These are phyloP conservation scores for Sphaerophoria taeniata DNA, from an alignment of 2,888 invertebrate species.

Conservation along the genomic window DNA sequence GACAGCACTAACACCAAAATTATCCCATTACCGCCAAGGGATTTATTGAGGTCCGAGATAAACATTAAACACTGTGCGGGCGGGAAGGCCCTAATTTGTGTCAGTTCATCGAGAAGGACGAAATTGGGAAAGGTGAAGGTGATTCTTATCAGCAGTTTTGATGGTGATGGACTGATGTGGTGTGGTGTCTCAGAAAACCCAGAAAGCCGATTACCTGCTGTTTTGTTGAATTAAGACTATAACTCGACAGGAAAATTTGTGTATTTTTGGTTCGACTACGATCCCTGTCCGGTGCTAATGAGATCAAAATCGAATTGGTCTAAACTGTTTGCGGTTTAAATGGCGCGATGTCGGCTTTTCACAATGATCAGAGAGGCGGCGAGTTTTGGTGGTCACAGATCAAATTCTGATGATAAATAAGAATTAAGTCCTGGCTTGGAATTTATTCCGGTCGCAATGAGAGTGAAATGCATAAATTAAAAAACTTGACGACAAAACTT, in stretches of 20 bases:
- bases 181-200: constrained; percentile 25
- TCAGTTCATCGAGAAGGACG: background rate
- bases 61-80: constrained; percentile 66
- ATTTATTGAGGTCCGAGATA: constrained; percentile 73
- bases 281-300: constrained; percentile 65
- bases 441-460: constrained; percentile 64
- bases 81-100: constrained; percentile 69
- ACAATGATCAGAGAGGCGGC: constrained; percentile 12
- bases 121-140: background rate
- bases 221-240: constrained; percentile 64
- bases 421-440: constrained; percentile 68
- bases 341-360: constrained; percentile 48
- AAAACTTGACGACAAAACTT: constrained; percentile 65
- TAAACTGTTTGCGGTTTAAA: constrained; percentile 44
- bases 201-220: constrained; percentile 63
- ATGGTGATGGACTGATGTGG: background rate
- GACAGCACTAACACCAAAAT: constrained; percentile 63
- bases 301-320: constrained; percentile 63
- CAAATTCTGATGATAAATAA: constrained; percentile 73
- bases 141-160: constrained; percentile 64
- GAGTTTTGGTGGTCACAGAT: constrained; percentile 64
- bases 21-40: constrained; percentile 65
- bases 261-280: constrained; percentile 40
- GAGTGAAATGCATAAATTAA: constrained; percentile 74
- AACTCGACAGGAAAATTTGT: background rate